These are phyloP conservation scores for Micropoecilia bifurca DNA, from an alignment of 2,797 vertebrate genomes.

Conservation along the genomic window DNA sequence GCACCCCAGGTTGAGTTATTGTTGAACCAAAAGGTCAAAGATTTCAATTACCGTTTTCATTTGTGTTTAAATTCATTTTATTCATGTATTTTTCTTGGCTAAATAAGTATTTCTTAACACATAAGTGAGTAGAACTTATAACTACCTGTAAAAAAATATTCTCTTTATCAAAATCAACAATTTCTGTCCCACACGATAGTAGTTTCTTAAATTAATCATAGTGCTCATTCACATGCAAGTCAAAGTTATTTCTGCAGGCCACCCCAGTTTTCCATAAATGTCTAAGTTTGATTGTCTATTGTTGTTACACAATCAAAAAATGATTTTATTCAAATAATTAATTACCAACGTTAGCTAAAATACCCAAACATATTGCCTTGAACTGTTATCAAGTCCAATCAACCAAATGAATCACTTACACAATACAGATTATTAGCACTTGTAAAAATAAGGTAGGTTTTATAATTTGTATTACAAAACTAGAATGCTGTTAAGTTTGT, in stretches of 20 bases:
- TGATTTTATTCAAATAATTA: neutral
- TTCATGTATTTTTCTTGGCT: neutral
- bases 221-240: neutral
- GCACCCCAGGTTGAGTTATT: constrained; percentile 43
- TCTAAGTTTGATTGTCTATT: neutral
- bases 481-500: neutral
- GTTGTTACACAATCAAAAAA: neutral
- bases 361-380: neutral
- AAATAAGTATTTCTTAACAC: neutral
- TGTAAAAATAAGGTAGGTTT: neutral
- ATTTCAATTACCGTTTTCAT: neutral
- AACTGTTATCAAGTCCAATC: neutral
- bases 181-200: neutral
- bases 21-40: neutral
- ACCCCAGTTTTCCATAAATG: neutral
- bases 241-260: neutral
- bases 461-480: neutral
- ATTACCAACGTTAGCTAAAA: neutral
- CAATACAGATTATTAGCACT: neutral
- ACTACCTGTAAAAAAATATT: neutral
- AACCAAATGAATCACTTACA: neutral
- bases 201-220: neutral
- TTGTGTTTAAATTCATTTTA: neutral
- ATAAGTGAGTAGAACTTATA: neutral
- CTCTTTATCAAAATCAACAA: neutral